phyloP scores from a whole-genome alignment of 2,113 vertebrate genomes.

The Xenopus laevis region DNA sequence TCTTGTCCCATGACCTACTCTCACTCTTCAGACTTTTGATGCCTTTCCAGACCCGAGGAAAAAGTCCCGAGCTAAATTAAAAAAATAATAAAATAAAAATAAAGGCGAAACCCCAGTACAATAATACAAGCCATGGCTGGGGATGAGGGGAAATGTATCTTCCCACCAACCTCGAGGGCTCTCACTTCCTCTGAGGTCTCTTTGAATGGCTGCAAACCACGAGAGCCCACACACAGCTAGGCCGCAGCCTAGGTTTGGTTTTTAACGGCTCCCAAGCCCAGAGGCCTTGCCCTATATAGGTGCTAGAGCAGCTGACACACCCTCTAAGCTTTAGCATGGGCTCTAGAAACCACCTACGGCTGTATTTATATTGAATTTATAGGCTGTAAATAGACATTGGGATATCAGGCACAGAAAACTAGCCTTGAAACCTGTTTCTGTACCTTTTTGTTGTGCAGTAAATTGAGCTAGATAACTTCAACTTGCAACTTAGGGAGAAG shows the following conservation, averaged over 20 bases:
- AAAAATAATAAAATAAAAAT: constrained; percentile 22
- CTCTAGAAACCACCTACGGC: constrained; percentile 26
- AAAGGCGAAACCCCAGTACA: constrained; percentile 28
- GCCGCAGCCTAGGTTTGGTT: constrained; percentile 26
- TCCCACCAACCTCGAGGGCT: constrained; percentile 28
- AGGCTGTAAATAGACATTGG: constrained; percentile 24
- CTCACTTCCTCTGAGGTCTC: constrained; percentile 44
- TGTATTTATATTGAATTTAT: constrained; percentile 28
- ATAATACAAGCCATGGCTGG: constrained; percentile 36
- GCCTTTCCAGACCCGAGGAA: constrained; percentile 11
- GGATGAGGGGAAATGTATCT: constrained; percentile 33
- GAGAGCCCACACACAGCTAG: constrained; percentile 38
- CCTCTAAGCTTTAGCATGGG: constrained; percentile 19
- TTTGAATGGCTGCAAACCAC: constrained; percentile 41
- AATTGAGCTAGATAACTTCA: too few relatives aligned
- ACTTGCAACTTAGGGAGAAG: too few relatives aligned
- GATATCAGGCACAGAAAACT: constrained; percentile 16
- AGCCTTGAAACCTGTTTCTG: constrained; percentile 8
- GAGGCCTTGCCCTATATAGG: constrained; percentile 1
- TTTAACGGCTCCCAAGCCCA: constrained; percentile 33
- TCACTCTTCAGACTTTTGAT: constrained; percentile 21
- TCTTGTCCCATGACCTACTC: constrained; percentile 13
- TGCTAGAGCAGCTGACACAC: constrained; percentile 20
- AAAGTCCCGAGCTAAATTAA: neutral
- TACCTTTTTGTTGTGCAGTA: too few relatives aligned